Conservation (phyloP, 2,113 vertebrate genomes). For the Malurus melanocephalus region DNA sequence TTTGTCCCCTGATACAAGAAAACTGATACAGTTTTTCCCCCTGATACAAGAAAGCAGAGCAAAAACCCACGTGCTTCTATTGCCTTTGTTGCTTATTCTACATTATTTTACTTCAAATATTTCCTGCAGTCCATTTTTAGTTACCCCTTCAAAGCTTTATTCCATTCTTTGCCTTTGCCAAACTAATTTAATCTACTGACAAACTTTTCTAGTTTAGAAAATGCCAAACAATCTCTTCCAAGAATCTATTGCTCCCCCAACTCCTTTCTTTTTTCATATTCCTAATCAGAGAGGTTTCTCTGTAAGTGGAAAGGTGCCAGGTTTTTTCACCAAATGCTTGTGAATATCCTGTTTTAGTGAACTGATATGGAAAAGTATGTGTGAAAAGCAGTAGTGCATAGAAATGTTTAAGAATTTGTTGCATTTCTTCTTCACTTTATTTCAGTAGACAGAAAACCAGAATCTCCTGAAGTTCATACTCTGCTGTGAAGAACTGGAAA, state of each 20-base stretch:
- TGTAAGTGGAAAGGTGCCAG: not conserved
- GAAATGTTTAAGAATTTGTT: not conserved
- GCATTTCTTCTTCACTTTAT: not conserved
- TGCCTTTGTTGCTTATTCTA: not conserved
- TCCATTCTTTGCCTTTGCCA: not conserved
- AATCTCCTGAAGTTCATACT: not conserved
- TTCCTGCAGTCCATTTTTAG: not conserved
- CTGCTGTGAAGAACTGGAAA: not conserved
- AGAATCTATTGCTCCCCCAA: not conserved
- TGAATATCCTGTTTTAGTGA: not conserved
- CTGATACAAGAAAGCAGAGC: not conserved
- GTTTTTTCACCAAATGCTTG: not conserved
- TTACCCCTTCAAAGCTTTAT: not conserved
- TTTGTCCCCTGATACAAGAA: not conserved
- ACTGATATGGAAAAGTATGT: not conserved
- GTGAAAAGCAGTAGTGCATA: not conserved
- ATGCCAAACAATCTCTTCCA: not conserved
- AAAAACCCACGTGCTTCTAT: not conserved
- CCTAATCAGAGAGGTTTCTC: not conserved
- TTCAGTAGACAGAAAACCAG: not conserved
- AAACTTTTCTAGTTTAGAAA: not conserved
- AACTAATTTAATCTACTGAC: not conserved
- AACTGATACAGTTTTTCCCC: not conserved
- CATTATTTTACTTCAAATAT: not conserved
- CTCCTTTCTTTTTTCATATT: not conserved